Percentiles rank a stretch among this genome's conserved stretches.
phyloP scores from a whole-genome alignment of 1,140 invertebrate species.

The Hyposmocoma kahamanoa region DNA sequence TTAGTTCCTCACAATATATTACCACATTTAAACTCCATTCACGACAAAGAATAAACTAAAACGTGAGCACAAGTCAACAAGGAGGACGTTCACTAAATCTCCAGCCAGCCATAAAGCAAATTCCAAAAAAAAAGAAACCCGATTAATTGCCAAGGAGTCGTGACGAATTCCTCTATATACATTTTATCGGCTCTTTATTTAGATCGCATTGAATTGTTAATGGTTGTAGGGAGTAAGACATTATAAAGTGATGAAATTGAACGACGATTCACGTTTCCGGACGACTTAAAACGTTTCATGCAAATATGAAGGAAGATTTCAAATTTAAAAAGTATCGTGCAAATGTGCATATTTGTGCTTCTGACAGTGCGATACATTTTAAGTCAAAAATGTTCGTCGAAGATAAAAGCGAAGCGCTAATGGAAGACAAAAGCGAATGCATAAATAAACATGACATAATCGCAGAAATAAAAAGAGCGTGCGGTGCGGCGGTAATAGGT shows the following conservation, averaged over 20 bases:
- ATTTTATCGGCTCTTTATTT: constrained; percentile 68
- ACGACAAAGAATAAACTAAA: constrained; percentile 51
- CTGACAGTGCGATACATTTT: constrained; percentile 34
- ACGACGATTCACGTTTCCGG: constrained; percentile 46
- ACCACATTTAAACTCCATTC: constrained; percentile 40
- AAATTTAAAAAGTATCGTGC: constrained; percentile 32
- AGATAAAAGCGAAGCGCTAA: constrained; percentile 50
- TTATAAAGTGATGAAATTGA: constrained; percentile 58
- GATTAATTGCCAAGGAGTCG: constrained; percentile 53
- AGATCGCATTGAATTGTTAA: constrained; percentile 65
- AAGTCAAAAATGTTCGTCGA: constrained; percentile 40
- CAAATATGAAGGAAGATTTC: constrained; percentile 37
- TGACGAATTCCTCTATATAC: constrained; percentile 60
- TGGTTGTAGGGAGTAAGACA: constrained; percentile 42
- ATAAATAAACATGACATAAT: constrained; percentile 65
- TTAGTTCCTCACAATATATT: constrained; percentile 58
- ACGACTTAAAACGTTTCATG: constrained; percentile 26
- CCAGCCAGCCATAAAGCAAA: constrained; percentile 47
- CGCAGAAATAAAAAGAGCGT: constrained; percentile 41
- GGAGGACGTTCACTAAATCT: constrained; percentile 52
- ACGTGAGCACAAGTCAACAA: constrained; percentile 51
- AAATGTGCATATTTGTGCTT: constrained; percentile 23
- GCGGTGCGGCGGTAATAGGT: constrained; percentile 39
- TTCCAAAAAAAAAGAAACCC: constrained; percentile 36
- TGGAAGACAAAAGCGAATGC: constrained; percentile 61